Base-by-base conservation (phyloP, 2,113 vertebrate species). In the Kryptolebias marmoratus region DNA sequence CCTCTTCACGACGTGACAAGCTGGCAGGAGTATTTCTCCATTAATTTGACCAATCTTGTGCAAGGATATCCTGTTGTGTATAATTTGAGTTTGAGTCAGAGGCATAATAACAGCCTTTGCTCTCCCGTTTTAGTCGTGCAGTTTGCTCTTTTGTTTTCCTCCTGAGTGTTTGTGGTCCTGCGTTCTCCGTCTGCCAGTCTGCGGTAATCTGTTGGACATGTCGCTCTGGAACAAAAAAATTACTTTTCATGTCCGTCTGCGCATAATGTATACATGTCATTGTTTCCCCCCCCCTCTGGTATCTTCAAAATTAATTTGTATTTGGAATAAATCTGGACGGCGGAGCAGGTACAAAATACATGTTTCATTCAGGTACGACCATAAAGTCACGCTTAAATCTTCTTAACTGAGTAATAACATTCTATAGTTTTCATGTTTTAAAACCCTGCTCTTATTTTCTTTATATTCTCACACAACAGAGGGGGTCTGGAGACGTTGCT, bases 181-280 rank as follows among this genome's bases (percentile, higher is more conserved):
- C 52, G 44, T 69, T 48, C 57, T 56, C 67, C 7, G 66, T 52
- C 69, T 73, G 59, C n/a, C 68, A n/a, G 32, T 52, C 62, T 58
- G 74, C 4, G 13, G 61, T 82, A 85, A 91, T 89, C 90, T 87
- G 52, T 44, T 71, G 76, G 44, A 72, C 86, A 85, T 65, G 75
- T 82, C 60, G 14, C 65, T 42, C 39, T 63, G 60, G 30, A 65
- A 85, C 75, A 77, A 86, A 86, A 89, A 88, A 72, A 70, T 72
- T 71, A 53, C 22, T 61, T 62, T 74, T 52, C 27, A 67, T 64
- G 70, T 54, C 72, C 75, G 50, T 59, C 74, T 77, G 71, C 36
- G 48, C 57, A 45, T 6, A 68, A 59, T 57, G 28, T 45, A 42
- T 59, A 13, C 39, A 39, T 68, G 75, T 61, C 42, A 54, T 64